Evolutionary conservation across 1,140 invertebrate genomes (phyloP).

Genomic region (Rhagoletis pomonella): DNA sequence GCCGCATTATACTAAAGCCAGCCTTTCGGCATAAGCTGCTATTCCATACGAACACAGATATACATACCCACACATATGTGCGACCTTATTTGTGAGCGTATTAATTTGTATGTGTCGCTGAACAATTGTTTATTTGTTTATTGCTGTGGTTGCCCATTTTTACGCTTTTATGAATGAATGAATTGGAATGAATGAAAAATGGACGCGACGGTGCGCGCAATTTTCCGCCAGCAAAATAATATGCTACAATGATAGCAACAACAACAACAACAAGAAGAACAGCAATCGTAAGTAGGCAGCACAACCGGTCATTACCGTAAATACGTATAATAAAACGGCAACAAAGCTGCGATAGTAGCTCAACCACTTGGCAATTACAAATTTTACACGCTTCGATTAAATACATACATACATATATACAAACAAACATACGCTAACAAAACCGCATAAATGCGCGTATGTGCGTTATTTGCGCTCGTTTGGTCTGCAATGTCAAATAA

Average conservation of each 20-base stretch:
- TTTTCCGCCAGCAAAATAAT: conserved; percentile 23
- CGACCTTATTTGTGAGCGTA: background rate
- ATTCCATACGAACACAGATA: background rate
- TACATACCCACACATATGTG: background rate
- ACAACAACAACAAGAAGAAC: background rate
- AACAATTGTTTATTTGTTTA: background rate
- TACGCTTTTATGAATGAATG: conserved; percentile 36
- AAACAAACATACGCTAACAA: background rate
- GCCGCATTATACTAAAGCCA: no score
- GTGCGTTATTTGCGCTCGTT: background rate
- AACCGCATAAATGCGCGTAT: background rate
- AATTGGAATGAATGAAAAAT: conserved; percentile 31
- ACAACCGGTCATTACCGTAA: conserved; percentile 53
- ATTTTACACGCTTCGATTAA: background rate
- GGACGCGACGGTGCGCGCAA: background rate
- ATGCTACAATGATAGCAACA: conserved; percentile 5
- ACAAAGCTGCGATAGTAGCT: background rate
- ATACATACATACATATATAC: background rate
- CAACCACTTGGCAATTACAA: conserved; percentile 24
- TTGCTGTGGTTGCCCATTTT: background rate
- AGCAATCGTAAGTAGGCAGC: conserved; percentile 13
- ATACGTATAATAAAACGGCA: background rate
- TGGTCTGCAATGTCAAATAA: conserved; percentile 27
- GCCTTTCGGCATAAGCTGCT: no score
- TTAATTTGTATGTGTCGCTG: background rate